phyloP scores from a whole-genome alignment of 2,888 invertebrate species.

The Aspidiotus destructor region DNA sequence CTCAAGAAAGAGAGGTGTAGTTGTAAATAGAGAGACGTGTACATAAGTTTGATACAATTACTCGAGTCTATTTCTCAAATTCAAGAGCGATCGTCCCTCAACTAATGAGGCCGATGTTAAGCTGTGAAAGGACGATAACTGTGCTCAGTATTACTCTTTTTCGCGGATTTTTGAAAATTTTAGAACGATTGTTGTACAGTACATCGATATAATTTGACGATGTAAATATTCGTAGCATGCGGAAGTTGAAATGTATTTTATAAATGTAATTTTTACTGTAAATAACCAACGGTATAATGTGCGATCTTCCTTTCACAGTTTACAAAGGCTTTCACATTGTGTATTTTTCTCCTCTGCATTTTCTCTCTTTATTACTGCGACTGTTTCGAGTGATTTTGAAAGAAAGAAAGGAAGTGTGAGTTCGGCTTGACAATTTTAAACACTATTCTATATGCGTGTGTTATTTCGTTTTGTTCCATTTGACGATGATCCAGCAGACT shows the following conservation, averaged over 20 bases:
- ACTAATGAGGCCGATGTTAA: neutral
- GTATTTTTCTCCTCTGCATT: neutral
- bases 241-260: neutral
- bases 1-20: no score
- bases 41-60: no score
- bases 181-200: neutral
- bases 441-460: slow-evolving; percentile 5
- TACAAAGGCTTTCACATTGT: slow-evolving; percentile 18
- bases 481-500: slow-evolving; percentile 45
- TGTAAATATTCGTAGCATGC: neutral
- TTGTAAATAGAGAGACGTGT: no score
- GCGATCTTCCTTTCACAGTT: slow-evolving; percentile 32
- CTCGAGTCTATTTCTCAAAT: no score
- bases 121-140: slow-evolving; percentile 2
- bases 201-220: neutral
- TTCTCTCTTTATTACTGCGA: neutral
- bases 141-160: slow-evolving; percentile 1
- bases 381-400: no score
- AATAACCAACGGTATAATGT: slow-evolving; percentile 3
- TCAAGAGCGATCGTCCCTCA: no score
- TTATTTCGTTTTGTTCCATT: slow-evolving; percentile 23
- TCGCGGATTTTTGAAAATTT: slow-evolving; percentile 3
- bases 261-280: slow-evolving; percentile 8
- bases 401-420: no score
- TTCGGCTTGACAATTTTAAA: neutral